Percentiles rank a stretch among this genome's conserved stretches.
These are phyloP conservation scores for Gallinago paraguaiae DNA, from an alignment of 2,113 vertebrate species.

Conservation along the genomic window DNA sequence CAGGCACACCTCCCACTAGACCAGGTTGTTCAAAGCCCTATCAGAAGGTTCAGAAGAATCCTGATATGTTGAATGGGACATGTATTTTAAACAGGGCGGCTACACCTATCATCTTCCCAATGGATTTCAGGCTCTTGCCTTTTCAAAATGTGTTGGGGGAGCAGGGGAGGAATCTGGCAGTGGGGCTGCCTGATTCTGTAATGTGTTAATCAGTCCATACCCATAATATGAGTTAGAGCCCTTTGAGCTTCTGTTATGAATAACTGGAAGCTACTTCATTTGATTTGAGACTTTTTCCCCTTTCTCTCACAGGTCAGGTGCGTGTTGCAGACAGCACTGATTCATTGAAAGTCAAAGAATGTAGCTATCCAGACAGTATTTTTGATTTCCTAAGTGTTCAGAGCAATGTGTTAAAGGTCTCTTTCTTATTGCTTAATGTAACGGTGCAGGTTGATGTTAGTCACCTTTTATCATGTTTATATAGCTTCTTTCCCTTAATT, in stretches of 20 bases:
- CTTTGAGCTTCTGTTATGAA: neutral
- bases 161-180: neutral
- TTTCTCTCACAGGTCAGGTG: neutral
- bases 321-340: neutral
- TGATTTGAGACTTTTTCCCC: neutral
- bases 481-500: constrained; percentile 36
- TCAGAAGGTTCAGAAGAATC: neutral
- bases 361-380: constrained; percentile 24
- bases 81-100: neutral
- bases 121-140: neutral
- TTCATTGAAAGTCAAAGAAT: constrained; percentile 23
- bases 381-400: constrained; percentile 22
- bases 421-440: neutral
- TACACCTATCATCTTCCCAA: neutral
- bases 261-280: neutral
- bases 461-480: constrained; percentile 1
- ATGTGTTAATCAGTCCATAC: neutral
- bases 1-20: neutral
- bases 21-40: neutral
- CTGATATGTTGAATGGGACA: neutral
- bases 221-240: accelerated
- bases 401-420: constrained; percentile 12
- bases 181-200: neutral
- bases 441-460: neutral
- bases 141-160: neutral